These are phyloP conservation scores for Argyresthia albistria DNA, from an alignment of 2,888 invertebrate species.

Conservation along the genomic window DNA sequence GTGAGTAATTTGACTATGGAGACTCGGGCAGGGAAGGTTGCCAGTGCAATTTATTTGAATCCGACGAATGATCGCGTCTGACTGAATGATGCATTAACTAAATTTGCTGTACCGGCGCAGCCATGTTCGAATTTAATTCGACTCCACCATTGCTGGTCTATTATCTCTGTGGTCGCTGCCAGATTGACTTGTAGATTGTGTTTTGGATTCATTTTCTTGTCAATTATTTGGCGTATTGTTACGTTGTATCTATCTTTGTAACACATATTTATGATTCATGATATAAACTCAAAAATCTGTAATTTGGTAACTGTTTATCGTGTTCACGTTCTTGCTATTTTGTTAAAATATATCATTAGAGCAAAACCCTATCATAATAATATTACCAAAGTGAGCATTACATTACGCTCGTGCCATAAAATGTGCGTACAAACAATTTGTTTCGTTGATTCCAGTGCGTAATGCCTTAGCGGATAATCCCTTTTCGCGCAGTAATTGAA, in stretches of 20 bases:
- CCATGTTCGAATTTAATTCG: constrained; percentile 9
- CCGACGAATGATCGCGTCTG: constrained; percentile 32
- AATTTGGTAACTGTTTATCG: no score
- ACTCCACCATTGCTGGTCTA: constrained; percentile 7
- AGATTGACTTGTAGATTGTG: constrained; percentile 20
- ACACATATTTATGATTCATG: no score
- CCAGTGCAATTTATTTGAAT: constrained; percentile 50
- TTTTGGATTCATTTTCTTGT: constrained; percentile 20
- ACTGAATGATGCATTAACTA: constrained; percentile 32
- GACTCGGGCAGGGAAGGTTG: constrained; percentile 36
- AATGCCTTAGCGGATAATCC: no score
- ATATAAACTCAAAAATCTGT: no score
- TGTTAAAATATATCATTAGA: no score
- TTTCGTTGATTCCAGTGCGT: no score
- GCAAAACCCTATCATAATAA: no score
- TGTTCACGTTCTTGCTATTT: no score
- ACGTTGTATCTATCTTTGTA: constrained; percentile 3
- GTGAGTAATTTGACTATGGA: constrained; percentile 68
- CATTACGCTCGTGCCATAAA: no score
- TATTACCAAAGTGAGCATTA: no score
- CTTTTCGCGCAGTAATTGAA: no score
- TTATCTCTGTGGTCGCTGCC: constrained; percentile 18
- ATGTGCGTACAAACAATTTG: no score
- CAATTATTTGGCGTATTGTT: constrained; percentile 18
- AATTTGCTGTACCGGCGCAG: constrained; percentile 24